Evolutionary conservation across 2,888 invertebrate species (phyloP), one percentile per base, ranked within the genome.

Genomic region (Nasonia oneida): DNA sequence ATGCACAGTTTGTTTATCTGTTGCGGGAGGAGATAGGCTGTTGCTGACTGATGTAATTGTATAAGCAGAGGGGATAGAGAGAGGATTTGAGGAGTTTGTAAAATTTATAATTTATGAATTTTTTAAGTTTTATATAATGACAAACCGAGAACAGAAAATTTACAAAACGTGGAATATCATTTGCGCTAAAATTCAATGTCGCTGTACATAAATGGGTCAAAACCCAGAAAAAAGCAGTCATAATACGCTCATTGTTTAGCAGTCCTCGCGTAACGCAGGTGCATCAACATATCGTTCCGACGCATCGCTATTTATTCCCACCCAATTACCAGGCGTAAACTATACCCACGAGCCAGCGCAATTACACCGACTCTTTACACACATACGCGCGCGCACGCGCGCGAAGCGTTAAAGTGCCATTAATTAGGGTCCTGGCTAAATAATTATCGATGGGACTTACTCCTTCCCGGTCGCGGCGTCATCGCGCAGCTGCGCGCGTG

Each of bases 381-480:
- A 15, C n/a, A 42, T 29, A 29, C 29, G 29, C 29, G 29, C 23
- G n/a, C 12, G 10, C 8, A 39, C 70, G 86, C 88, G 89, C 88
- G 88, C 88, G 86, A 88, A 89, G 89, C 90, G 90, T 89, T 89
- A 85, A 90, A 90, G 89, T 88, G 87, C 86, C 90, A 90, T 89
- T 90, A 90, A 91, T 91, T 91, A 90, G 89, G 88, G 87, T 15
- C 67, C 76, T 47, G 83, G 89, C 89, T 90, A 90, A 91, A 89
- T 90, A 90, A 90, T 91, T 91, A 91, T 90, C 89, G 89, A 89
- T 89, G 88, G 88, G 87, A 86, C 83, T 12, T 37, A n/a, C 73
- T 39, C 39, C 47, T 73, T 73, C 23, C 73, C 47, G 47, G 42
- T 18, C 42, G 12, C 64, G 3, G 14, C 29, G 33, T 29, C 67